A percentile compares a stretch with the other conserved stretches of the same genome.
These are phyloP conservation scores for Rhombomys opimus DNA, from an alignment of 2,113 vertebrate genomes.

Conservation along the genomic window DNA sequence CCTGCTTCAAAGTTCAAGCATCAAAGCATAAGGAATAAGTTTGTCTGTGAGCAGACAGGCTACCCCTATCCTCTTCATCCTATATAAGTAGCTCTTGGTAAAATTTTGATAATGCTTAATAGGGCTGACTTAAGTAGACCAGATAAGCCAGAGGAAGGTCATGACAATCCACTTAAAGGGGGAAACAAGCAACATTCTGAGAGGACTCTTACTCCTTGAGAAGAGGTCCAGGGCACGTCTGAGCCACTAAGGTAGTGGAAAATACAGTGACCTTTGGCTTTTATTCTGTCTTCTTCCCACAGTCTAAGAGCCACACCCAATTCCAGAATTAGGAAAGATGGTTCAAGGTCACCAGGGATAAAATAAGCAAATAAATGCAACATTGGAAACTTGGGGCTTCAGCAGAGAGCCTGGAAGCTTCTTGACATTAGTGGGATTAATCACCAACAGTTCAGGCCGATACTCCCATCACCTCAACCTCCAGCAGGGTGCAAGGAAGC, in stretches of 20 bases:
- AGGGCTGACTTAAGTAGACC: background rate
- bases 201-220: background rate
- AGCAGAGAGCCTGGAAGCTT: too few species aligned
- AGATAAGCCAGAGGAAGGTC: background rate
- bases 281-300: background rate
- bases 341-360: background rate
- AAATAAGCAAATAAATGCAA: background rate
- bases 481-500: background rate
- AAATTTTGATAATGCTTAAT: background rate
- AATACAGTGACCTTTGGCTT: background rate
- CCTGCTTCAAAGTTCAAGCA: background rate
- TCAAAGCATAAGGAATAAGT: background rate
- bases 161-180: background rate
- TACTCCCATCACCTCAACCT: background rate
- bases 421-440: fast-evolving
- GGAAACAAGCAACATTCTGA: background rate
- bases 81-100: background rate
- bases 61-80: background rate
- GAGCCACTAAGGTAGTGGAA: background rate
- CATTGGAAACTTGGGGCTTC: background rate
- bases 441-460: too few species aligned
- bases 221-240: background rate
- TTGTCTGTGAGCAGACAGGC: background rate
- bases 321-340: background rate
- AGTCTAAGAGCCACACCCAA: background rate